Base-by-base conservation (phyloP, 2,113 vertebrate genomes). In the Plestiodon gilberti region DNA sequence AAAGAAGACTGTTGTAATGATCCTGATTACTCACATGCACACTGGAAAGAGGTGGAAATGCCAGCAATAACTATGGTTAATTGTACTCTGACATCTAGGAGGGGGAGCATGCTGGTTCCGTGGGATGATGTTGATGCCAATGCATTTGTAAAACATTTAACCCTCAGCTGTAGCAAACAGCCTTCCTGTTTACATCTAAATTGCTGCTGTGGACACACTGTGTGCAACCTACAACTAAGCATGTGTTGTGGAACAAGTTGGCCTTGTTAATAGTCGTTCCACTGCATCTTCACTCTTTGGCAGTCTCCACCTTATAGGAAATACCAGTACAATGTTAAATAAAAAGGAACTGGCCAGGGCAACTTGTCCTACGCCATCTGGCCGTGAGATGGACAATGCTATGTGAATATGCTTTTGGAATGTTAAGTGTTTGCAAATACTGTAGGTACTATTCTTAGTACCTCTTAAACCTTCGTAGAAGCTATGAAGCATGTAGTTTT, bases 391-490 rank as follows among this genome's bases (percentile, higher is more conserved):
- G 25, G 74, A n/a, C 14, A 35, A 7, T 15, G 17, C 3, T 38
- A 57, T 57, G 62, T 57, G 23, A 52, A 2, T 25, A 30, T 48
- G 28, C 59, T 38, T 18, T 11, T 23, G 20, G 59, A 75, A 65
- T 38, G 22, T 14, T 82, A 28, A 38, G 6, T 23, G 30, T 18
- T 65, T 77, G 59, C 33, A 22, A 59, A 23, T 40, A n/a, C n/a
- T n/a, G n/a, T n/a, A 22, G 84, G 69, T 86, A 86, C 83, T 91
- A 78, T 96, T 95, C 10, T 83, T 40, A 57, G 17, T 25, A 10
- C 35, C 13, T 75, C 4, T 64, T 62, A 65, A 17, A 48, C 10
- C 7, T 25, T 48, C 25, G 48, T 28, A 62, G 14, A 62, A 28
- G 9, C 13, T 62, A 25, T 59, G n/a, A 78, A 38, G 20, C 11